A percentile compares a stretch with the other conserved stretches of the same genome.
Evolutionary conservation across 1,140 invertebrate species (phyloP).

Genomic region (Sitophilus oryzae): DNA sequence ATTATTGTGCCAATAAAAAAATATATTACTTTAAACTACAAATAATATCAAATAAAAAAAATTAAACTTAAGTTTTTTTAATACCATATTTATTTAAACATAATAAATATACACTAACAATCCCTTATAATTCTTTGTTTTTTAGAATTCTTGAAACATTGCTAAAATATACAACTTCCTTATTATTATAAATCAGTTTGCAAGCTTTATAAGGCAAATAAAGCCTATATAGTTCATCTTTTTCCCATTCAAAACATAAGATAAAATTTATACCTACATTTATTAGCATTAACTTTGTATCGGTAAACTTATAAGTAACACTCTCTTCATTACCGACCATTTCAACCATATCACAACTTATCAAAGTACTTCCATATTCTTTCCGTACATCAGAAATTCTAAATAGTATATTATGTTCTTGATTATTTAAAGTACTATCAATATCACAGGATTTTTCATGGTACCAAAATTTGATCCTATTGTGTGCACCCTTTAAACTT

Average conservation of each 20-base stretch:
- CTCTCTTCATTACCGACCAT: background rate
- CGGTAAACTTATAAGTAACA: too few relatives aligned
- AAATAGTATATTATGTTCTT: constrained; percentile 10
- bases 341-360: constrained; percentile 9
- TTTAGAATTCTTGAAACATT: constrained; percentile 10
- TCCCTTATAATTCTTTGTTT: background rate
- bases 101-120: background rate
- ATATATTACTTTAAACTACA: too few relatives aligned
- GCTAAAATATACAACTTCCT: constrained; percentile 7
- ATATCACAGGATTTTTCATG: constrained; percentile 23
- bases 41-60: too few relatives aligned
- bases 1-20: too few relatives aligned
- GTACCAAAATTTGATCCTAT: constrained; percentile 24
- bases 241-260: constrained; percentile 10
- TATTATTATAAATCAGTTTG: constrained; percentile 2
- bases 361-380: constrained; percentile 16
- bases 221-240: constrained; percentile 3
- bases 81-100: background rate
- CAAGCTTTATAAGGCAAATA: constrained; percentile 10
- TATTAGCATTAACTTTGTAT: constrained; percentile 14
- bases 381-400: constrained; percentile 2
- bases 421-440: background rate
- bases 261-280: constrained; percentile 6
- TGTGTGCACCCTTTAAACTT: constrained; percentile 15
- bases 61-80: constrained; percentile 1